Conservation (phyloP, 2,113 vertebrate genomes). For the Panurus biarmicus region DNA sequence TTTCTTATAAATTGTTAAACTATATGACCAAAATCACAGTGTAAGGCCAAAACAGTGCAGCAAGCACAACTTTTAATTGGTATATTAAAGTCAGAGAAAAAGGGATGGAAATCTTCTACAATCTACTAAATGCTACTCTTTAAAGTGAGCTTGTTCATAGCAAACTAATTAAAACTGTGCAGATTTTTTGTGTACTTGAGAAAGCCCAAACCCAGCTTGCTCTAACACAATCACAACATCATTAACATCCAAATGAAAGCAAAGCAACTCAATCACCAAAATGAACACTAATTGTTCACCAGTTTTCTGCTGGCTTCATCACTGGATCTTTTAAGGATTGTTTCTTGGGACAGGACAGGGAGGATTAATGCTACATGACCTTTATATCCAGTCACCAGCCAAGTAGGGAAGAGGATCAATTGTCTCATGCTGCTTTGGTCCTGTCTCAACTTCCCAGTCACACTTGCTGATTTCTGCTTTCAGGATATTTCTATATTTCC, state of each 20-base stretch:
- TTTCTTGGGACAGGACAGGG: neutral
- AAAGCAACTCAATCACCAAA: neutral
- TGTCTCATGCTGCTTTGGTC: neutral
- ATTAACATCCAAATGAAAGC: neutral
- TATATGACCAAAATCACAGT: neutral
- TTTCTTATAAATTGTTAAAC: neutral
- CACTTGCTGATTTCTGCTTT: neutral
- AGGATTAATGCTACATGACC: neutral
- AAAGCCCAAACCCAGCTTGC: neutral
- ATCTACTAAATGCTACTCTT: neutral
- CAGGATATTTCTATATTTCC: neutral
- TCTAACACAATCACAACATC: rapidly evolving
- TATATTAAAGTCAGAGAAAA: neutral
- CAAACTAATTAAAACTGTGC: neutral
- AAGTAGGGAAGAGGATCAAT: rapidly evolving
- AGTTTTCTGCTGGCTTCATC: neutral
- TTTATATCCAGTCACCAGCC: neutral
- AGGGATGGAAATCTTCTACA: neutral
- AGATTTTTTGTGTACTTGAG: neutral
- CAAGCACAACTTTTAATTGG: neutral
- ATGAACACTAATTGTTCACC: neutral
- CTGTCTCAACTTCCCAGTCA: neutral
- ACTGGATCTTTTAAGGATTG: neutral
- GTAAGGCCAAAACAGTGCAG: neutral
- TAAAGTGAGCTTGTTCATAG: neutral